Base-by-base conservation (phyloP, 2,797 vertebrate genomes). In the Poecilia velifera region DNA sequence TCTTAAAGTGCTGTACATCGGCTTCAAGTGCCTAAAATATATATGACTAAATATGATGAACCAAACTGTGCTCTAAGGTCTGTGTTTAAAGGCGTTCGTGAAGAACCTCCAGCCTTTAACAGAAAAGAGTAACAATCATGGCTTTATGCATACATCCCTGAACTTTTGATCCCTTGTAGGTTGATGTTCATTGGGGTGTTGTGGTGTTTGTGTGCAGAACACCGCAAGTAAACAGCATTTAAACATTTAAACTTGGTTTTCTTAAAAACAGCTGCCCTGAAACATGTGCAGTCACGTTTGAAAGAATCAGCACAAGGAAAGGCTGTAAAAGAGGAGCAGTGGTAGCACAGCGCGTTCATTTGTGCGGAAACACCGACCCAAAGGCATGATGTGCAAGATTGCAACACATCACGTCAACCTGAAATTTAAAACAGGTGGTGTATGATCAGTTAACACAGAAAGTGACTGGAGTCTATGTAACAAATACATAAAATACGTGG, bases 241-340 rank as follows among this genome's bases (percentile, higher is more conserved):
- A 66, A 39, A 66, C 18, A 39, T 39, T 39, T 68, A 66, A 39
- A 66, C 18, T 22, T 25, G 39, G 39, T 43, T 43, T 70, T 70
- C 66, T 70, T 25, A 5, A 70, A 41, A 39, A 12, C 36, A 41
- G 51, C 51, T 25, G 20, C 22, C 36, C 39, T 25, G 41, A 14
- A 70, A 43, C 39, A 45, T 43, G 66, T 70, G 66, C 39, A 14
- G 66, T 70, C 66, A 45, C n/a, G 25, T 45, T 70, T 70, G 66
- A 70, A 13, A 45, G 39, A 25, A 68, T 68, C 39, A n/a, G 66
- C 36, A 68, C 18, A 68, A 39, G 20, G 10, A 41, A 12, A 68
- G 66, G 66, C 22, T 43, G 39, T 41, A 13, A 43, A n/a, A n/a
- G 39, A n/a, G 39, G 10, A 70, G 22, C 22, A 43, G 66, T 12